These are phyloP conservation scores for Pyrrhosoma nymphula DNA, from an alignment of 2,888 invertebrate genomes.

Conservation along the genomic window DNA sequence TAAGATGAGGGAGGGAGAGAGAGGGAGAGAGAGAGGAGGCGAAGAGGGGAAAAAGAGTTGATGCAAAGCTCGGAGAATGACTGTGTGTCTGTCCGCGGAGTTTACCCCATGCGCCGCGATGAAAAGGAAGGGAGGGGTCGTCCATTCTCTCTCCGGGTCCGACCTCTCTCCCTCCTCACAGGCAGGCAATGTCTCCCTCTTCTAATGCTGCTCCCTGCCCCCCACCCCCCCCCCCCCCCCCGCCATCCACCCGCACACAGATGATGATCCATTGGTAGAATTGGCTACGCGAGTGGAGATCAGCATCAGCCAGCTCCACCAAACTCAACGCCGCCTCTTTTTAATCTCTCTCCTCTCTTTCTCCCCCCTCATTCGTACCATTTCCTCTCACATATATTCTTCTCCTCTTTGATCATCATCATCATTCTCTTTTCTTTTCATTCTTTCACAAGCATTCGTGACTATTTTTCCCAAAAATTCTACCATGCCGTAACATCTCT, in stretches of 20 bases:
- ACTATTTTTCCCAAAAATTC: no score
- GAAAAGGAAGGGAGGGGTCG: neutral
- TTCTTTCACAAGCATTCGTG: no score
- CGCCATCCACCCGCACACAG: neutral
- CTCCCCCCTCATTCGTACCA: neutral
- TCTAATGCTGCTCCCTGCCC: no score
- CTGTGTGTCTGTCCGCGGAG: slow-evolving; percentile 30
- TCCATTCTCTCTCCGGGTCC: neutral
- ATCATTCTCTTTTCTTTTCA: no score
- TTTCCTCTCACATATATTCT: neutral
- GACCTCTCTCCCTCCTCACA: neutral
- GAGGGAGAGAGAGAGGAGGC: neutral
- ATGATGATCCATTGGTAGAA: slow-evolving; percentile 38
- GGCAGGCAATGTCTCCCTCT: neutral
- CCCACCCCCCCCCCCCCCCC: neutral
- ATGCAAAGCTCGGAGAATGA: slow-evolving; percentile 15
- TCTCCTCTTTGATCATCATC: no score
- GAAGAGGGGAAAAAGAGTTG: neutral
- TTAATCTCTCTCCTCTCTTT: neutral
- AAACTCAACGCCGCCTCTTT: neutral
- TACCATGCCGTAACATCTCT: no score
- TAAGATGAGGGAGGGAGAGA: neutral
- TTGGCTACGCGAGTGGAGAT: neutral
- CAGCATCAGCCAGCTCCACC: neutral
- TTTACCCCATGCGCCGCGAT: neutral